These are phyloP conservation scores for Tamandua tetradactyla DNA, from an alignment of 2,797 vertebrate species.

Conservation along the genomic window DNA sequence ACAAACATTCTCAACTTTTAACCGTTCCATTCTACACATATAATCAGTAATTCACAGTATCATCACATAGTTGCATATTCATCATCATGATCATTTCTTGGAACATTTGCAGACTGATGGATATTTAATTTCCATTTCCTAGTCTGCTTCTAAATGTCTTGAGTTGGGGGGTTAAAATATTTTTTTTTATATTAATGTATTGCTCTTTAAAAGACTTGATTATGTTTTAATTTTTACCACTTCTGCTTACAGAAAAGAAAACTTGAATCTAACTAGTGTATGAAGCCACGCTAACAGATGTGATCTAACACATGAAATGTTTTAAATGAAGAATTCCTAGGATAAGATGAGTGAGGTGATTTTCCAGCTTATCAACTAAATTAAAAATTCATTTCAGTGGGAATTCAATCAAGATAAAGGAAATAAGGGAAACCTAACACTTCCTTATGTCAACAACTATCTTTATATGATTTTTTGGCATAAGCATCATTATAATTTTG, in stretches of 20 bases:
- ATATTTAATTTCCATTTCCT: constrained; percentile 32
- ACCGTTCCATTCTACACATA: too few species aligned
- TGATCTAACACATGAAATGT: not conserved
- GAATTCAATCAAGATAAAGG: constrained; percentile 43
- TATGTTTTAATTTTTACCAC: not conserved
- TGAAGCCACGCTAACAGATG: not conserved
- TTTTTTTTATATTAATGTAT: not conserved
- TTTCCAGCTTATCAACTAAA: not conserved
- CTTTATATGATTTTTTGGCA: constrained; percentile 13
- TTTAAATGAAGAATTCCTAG: constrained; percentile 29
- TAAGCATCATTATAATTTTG: constrained; percentile 1
- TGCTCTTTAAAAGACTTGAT: not conserved
- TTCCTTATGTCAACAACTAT: constrained; percentile 2
- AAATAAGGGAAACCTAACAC: not conserved
- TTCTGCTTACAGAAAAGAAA: not conserved
- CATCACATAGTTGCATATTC: too few species aligned
- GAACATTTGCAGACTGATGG: too few species aligned
- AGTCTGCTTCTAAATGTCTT: constrained; percentile 8
- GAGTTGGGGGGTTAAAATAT: not conserved
- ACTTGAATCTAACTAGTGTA: not conserved
- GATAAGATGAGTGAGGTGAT: not conserved
- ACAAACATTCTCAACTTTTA: too few species aligned
- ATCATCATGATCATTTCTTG: too few species aligned
- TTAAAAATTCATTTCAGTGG: constrained; percentile 29
- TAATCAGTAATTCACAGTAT: too few species aligned